Conservation (phyloP, 2,888 invertebrate genomes). For the Hydrotaea cyrtoneurina region DNA sequence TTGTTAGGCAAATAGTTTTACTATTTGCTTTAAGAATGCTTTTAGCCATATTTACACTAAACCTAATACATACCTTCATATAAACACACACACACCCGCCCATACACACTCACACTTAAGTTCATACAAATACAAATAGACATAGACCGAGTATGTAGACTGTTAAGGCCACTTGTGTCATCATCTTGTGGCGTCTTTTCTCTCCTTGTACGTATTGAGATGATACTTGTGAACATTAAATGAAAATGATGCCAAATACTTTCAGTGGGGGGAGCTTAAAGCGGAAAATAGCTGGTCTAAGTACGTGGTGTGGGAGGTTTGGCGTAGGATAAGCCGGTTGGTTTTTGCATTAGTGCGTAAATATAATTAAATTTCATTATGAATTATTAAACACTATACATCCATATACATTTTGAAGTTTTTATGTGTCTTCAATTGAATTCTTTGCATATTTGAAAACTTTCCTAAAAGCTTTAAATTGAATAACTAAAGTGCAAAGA, state of each 20-base stretch:
- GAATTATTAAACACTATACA: neutral
- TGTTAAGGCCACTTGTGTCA: conserved; percentile 1
- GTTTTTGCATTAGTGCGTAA: neutral
- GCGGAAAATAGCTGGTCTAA: too few species aligned
- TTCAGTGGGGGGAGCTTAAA: too few species aligned
- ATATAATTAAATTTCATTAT: conserved; percentile 11
- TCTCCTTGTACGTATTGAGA: neutral
- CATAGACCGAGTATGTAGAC: neutral
- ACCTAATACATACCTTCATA: neutral
- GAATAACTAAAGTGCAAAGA: neutral
- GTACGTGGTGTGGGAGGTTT: neutral
- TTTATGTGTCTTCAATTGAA: neutral
- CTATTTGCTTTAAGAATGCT: conserved; percentile 44
- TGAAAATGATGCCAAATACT: neutral
- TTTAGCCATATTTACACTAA: conserved; percentile 43
- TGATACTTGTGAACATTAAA: neutral
- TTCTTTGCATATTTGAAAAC: neutral
- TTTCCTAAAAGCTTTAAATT: neutral
- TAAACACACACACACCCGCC: neutral
- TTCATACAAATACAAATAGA: neutral
- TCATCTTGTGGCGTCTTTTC: neutral
- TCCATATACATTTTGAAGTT: neutral
- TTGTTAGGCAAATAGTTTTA: conserved; percentile 16
- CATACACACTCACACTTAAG: too few species aligned
- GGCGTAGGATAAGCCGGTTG: neutral